Conservation (phyloP, 2,113 vertebrate genomes). For the Platycercus adscitus region DNA sequence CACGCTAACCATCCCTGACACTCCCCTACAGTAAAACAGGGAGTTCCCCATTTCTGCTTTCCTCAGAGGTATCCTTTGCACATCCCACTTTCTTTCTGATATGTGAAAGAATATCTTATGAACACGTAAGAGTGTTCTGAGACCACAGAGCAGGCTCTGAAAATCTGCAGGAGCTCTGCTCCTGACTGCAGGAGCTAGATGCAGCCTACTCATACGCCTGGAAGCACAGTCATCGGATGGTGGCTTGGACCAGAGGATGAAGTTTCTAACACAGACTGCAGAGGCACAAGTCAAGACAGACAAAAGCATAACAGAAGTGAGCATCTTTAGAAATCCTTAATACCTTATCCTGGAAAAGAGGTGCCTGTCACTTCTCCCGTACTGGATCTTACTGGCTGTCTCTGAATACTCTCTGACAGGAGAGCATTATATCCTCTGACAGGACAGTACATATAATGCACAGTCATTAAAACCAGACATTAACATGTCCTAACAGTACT, state of each 20-base stretch:
- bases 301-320: not conserved
- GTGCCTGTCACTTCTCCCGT: not conserved
- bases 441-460: not conserved
- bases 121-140: not conserved
- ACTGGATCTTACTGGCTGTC: not conserved
- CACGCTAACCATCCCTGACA: not conserved
- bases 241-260: not conserved
- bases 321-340: not conserved
- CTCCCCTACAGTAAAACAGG: not conserved
- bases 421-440: rapidly evolving
- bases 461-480: not conserved
- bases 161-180: not conserved
- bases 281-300: not conserved
- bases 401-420: not conserved
- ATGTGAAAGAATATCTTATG: not conserved
- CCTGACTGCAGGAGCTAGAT: not conserved
- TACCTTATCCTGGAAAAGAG: not conserved
- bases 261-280: not conserved
- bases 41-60: not conserved
- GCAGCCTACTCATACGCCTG: not conserved
- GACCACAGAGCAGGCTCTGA: not conserved
- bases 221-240: not conserved
- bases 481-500: not conserved
- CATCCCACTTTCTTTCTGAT: not conserved
- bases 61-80: not conserved